Evolutionary conservation across 2,797 vertebrate genomes (phyloP).

Genomic region (Rhinoraja longicauda): DNA sequence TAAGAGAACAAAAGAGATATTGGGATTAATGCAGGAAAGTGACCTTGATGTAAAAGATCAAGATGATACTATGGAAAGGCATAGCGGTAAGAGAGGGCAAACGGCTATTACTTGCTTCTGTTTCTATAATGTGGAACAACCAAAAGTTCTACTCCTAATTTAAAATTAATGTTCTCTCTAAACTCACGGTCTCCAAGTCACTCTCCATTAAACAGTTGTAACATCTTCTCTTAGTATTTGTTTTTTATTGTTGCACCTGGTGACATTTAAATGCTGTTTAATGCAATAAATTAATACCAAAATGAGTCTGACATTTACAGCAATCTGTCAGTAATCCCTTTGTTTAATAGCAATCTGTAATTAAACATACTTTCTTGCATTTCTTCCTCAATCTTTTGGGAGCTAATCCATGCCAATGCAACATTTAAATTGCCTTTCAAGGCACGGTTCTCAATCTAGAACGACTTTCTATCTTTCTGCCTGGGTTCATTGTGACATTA

Average conservation of each 20-base stretch:
- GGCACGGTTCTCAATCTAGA: not conserved
- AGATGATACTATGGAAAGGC: no score
- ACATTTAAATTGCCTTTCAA: not conserved
- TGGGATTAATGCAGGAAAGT: no score
- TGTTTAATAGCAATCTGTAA: not conserved
- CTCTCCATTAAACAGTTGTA: not conserved
- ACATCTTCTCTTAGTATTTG: slow-evolving; percentile 6
- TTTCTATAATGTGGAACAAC: not conserved
- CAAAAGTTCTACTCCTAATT: not conserved
- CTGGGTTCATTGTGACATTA: not conserved
- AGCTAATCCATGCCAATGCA: not conserved
- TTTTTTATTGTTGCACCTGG: not conserved
- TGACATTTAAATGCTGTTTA: slow-evolving; percentile 19
- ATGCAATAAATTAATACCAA: not conserved
- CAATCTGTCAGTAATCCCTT: slow-evolving; percentile 11
- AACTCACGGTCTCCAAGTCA: not conserved
- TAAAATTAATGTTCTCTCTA: not conserved
- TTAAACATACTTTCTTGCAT: not conserved
- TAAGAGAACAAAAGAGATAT: no score
- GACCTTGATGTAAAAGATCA: no score
- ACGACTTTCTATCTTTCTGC: not conserved
- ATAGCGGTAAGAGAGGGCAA: no score
- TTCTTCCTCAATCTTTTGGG: not conserved
- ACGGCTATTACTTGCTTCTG: no score
- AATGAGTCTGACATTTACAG: not conserved